Evolutionary conservation across 2,888 invertebrate species (phyloP).

Genomic region (Quadroppia sp.): DNA sequence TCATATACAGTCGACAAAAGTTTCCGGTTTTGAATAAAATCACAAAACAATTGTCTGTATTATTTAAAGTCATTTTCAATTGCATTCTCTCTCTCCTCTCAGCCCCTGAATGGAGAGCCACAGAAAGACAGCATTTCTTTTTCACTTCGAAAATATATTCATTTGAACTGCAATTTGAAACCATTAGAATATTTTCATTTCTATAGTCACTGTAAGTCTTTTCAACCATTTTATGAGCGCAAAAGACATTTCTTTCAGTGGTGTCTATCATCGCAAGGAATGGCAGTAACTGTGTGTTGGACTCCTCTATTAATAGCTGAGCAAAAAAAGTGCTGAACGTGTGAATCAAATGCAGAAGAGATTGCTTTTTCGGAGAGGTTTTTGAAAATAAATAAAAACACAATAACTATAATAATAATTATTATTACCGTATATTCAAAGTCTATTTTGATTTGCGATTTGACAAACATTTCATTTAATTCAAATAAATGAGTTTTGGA

Average conservation of each 20-base stretch:
- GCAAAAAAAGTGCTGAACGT: conserved; percentile 29
- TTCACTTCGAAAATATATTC: background rate
- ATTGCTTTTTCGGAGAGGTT: conserved; percentile 14
- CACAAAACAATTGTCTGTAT: background rate
- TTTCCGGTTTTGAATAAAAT: too few relatives aligned
- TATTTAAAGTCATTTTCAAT: background rate
- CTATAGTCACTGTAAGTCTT: background rate
- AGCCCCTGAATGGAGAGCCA: background rate
- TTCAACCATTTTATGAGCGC: conserved; percentile 31
- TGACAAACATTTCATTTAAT: conserved; percentile 24
- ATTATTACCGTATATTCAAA: background rate
- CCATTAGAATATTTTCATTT: conserved; percentile 16
- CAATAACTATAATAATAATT: background rate
- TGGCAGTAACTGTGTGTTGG: background rate
- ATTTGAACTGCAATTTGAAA: conserved; percentile 20
- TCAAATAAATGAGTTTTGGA: conserved; percentile 33
- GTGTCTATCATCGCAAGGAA: conserved; percentile 21
- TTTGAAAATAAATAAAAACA: conserved; percentile 17
- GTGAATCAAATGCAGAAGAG: conserved; percentile 3
- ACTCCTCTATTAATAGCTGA: conserved; percentile 27
- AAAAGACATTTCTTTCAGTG: background rate
- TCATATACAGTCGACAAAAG: background rate
- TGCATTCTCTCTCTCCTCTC: background rate
- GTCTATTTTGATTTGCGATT: background rate
- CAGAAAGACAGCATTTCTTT: background rate